Conservation (phyloP, 2,113 vertebrate genomes). For the Marcusenius ussheri region DNA sequence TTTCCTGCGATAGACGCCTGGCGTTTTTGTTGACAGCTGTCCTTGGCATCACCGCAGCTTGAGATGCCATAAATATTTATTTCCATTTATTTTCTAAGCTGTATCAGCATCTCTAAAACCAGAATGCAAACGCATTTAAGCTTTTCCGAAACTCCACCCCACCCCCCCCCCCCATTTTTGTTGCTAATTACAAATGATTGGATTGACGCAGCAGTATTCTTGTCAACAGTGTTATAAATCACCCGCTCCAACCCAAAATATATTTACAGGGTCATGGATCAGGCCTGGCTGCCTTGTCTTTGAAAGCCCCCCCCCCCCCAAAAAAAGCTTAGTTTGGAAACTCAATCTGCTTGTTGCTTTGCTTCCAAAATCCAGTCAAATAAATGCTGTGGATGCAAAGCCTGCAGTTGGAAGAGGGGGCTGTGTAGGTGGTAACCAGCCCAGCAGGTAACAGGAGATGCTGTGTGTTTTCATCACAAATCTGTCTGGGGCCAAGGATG, state of each 20-base stretch:
- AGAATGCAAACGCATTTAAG: not conserved
- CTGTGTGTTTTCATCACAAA: not conserved
- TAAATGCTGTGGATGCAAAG: not conserved
- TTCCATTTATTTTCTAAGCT: not conserved
- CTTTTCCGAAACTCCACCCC: not conserved
- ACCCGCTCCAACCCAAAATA: not conserved
- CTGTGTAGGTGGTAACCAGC: not conserved
- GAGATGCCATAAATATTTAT: not conserved
- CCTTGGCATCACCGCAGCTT: not conserved
- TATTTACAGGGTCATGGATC: not conserved
- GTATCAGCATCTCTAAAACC: not conserved
- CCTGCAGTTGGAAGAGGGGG: not conserved
- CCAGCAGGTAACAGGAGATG: not conserved
- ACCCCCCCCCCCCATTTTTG: not conserved
- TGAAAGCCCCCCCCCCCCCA: not conserved
- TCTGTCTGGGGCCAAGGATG: not conserved
- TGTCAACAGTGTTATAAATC: not conserved
- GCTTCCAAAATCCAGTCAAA: not conserved
- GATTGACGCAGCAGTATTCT: not conserved
- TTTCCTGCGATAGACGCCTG: not conserved
- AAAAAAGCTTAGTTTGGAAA: not conserved
- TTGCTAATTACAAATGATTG: not conserved
- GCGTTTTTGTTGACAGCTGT: not conserved
- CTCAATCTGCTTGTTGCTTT: not conserved
- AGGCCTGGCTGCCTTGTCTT: not conserved